phyloP scores from a whole-genome alignment of 2,888 invertebrate genomes.

The Hemaris fuciformis region DNA sequence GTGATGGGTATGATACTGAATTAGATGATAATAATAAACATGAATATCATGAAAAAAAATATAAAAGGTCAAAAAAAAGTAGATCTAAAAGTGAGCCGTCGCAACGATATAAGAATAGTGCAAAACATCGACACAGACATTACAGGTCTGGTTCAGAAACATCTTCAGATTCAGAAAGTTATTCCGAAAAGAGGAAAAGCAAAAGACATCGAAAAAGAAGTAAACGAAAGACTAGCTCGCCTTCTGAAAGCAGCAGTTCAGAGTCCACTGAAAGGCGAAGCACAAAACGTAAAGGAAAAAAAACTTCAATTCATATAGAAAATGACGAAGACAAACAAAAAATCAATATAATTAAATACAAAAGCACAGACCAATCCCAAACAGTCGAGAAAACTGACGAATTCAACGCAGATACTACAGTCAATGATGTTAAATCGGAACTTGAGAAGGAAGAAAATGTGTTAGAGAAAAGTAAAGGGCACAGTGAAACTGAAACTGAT shows the following conservation, averaged over 20 bases:
- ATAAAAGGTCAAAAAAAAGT: slow-evolving; percentile 57
- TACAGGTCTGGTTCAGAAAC: slow-evolving; percentile 60
- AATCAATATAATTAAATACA: slow-evolving; percentile 73
- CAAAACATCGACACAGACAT: slow-evolving; percentile 50
- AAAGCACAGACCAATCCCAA: slow-evolving; percentile 44
- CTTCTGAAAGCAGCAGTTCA: slow-evolving; percentile 69
- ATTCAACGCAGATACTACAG: slow-evolving; percentile 31
- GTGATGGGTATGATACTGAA: slow-evolving; percentile 76
- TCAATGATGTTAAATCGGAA: slow-evolving; percentile 46
- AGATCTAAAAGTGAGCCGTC: slow-evolving; percentile 77
- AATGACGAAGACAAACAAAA: slow-evolving; percentile 70
- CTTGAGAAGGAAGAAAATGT: slow-evolving; percentile 44
- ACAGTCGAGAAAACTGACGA: slow-evolving; percentile 41
- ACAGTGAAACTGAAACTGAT: slow-evolving; percentile 76
- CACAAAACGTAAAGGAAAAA: slow-evolving; percentile 71
- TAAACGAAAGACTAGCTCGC: slow-evolving; percentile 65
- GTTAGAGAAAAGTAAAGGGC: slow-evolving; percentile 50
- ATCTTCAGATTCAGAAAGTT: slow-evolving; percentile 60
- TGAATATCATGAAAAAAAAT: slow-evolving; percentile 45
- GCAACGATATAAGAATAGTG: slow-evolving; percentile 53
- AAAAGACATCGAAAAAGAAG: slow-evolving; percentile 67
- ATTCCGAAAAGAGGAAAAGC: slow-evolving; percentile 62
- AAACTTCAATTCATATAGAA: slow-evolving; percentile 73
- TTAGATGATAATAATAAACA: slow-evolving; percentile 50
- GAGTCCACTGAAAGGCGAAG: slow-evolving; percentile 68